phyloP scores from a whole-genome alignment of 2,888 invertebrate species.

The Zeuzera pyrina region DNA sequence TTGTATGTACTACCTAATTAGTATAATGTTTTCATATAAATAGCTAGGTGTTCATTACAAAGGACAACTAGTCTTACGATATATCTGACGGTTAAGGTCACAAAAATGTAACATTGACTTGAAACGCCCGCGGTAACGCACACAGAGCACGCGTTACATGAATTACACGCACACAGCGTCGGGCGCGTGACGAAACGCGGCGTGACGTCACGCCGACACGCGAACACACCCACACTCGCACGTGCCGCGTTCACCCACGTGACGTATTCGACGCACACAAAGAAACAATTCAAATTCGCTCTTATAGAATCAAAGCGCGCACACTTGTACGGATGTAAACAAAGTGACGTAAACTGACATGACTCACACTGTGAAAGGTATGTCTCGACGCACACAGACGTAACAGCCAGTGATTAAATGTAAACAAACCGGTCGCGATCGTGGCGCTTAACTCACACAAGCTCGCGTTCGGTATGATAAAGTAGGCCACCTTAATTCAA shows the following conservation, averaged over 20 bases:
- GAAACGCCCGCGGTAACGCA: slow-evolving; percentile 30
- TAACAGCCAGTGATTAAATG: slow-evolving; percentile 44
- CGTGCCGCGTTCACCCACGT: slow-evolving; percentile 36
- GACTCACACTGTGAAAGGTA: slow-evolving; percentile 44
- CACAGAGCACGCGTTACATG: slow-evolving; percentile 20
- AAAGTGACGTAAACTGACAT: slow-evolving; percentile 60
- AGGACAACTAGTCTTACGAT: slow-evolving; percentile 42
- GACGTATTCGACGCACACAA: slow-evolving; percentile 31
- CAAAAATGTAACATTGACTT: slow-evolving; percentile 68
- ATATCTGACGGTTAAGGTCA: slow-evolving; percentile 63
- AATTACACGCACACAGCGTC: slow-evolving; percentile 21
- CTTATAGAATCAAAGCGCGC: slow-evolving; percentile 18
- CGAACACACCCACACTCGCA: slow-evolving; percentile 64
- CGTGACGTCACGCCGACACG: slow-evolving; percentile 64
- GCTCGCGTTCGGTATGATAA: slow-evolving; percentile 25
- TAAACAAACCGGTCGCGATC: slow-evolving; percentile 62
- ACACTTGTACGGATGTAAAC: slow-evolving; percentile 49
- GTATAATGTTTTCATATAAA: too few relatives aligned
- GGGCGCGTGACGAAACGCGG: slow-evolving; percentile 37
- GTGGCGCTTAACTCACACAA: slow-evolving; percentile 27
- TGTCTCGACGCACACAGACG: slow-evolving; percentile 36
- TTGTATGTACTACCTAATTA: too few relatives aligned
- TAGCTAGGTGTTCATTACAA: slow-evolving; percentile 6
- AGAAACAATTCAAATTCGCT: slow-evolving; percentile 13
- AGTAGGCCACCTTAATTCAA: slow-evolving; percentile 58